phyloP scores from a whole-genome alignment of 2,888 invertebrate genomes.

The Pyralis farinalis region DNA sequence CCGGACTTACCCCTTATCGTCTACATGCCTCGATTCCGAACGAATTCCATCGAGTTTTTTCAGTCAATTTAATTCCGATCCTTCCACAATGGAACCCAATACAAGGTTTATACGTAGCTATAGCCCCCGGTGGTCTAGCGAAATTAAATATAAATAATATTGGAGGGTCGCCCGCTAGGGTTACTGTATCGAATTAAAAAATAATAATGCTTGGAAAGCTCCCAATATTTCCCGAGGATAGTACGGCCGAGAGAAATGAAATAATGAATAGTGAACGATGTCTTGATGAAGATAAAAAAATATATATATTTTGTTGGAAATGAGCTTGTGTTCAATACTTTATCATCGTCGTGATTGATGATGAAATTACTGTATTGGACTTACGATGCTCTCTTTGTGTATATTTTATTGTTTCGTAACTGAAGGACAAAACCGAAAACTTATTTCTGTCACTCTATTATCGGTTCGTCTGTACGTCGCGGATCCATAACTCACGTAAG shows the following conservation, averaged over 20 bases:
- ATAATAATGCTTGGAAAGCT: slow-evolving; percentile 38
- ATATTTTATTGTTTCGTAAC: too few relatives aligned
- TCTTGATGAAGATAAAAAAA: too few relatives aligned
- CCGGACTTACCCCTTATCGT: not conserved
- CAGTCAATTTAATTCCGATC: slow-evolving; percentile 9
- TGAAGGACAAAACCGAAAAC: too few relatives aligned
- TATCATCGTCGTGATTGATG: too few relatives aligned
- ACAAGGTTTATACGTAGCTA: not conserved
- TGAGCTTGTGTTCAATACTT: too few relatives aligned
- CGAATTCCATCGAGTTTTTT: slow-evolving; percentile 5
- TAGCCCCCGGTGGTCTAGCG: slow-evolving; percentile 31
- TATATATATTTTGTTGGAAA: too few relatives aligned
- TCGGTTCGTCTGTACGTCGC: too few relatives aligned
- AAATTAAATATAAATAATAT: slow-evolving; percentile 65
- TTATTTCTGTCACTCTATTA: too few relatives aligned
- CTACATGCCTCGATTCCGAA: not conserved
- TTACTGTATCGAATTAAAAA: slow-evolving; percentile 55
- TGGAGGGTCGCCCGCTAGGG: slow-evolving; percentile 39
- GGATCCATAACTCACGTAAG: too few relatives aligned
- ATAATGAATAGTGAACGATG: not conserved
- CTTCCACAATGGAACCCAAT: slow-evolving; percentile 7
- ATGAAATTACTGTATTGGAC: too few relatives aligned
- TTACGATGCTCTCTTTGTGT: too few relatives aligned
- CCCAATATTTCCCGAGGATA: slow-evolving; percentile 21
- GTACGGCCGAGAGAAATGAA: not conserved